A percentile compares a stretch with the other conserved stretches of the same genome.
Conservation (phyloP, 2,888 invertebrate genomes). For the Morinoia aosen region DNA sequence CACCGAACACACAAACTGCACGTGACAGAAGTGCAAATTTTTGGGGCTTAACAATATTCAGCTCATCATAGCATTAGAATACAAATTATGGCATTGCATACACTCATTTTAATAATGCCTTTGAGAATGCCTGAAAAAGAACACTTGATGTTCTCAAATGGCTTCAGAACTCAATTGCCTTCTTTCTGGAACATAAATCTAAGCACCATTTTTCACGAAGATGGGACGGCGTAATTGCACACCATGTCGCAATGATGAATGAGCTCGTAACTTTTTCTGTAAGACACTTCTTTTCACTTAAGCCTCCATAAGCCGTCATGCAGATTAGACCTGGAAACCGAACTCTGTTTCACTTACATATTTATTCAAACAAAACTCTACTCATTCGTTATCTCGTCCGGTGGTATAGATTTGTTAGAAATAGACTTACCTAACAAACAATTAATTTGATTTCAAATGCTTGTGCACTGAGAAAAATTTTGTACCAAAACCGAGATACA, state of each 20-base stretch:
- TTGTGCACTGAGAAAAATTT: no score
- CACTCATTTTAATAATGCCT: not conserved
- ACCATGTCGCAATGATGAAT: not conserved
- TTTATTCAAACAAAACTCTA: not conserved
- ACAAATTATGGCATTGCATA: not conserved
- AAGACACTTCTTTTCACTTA: not conserved
- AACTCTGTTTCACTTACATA: not conserved
- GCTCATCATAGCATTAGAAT: not conserved
- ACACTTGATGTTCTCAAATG: not conserved
- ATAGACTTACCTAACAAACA: not conserved
- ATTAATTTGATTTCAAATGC: not conserved
- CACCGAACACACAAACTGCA: no score
- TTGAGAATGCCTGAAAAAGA: not conserved
- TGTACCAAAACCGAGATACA: no score
- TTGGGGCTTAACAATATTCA: not conserved
- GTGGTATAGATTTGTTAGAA: not conserved
- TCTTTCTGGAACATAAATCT: not conserved
- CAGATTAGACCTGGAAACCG: not conserved
- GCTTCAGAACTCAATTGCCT: not conserved
- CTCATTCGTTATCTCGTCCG: not conserved
- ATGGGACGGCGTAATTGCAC: not conserved
- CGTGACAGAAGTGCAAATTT: not conserved
- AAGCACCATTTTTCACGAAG: not conserved
- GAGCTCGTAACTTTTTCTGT: not conserved
- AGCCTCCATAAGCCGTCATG: not conserved